Percentiles rank a stretch among this genome's conserved stretches.
These are phyloP conservation scores for Crotalus viridis DNA, from an alignment of 2,113 vertebrate species.

Conservation along the genomic window DNA sequence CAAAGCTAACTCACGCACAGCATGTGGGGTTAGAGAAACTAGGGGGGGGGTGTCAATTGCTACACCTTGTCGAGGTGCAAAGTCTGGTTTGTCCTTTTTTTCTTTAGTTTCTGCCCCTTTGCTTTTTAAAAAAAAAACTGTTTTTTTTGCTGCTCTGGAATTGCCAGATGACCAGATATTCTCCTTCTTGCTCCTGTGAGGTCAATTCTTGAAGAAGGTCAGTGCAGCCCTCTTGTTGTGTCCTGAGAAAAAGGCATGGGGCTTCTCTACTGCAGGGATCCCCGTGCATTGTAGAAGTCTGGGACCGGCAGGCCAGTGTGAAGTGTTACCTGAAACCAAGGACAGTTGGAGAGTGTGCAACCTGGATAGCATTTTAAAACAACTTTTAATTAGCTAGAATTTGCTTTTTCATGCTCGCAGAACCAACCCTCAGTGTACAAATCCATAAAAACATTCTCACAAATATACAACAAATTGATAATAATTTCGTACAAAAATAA, in stretches of 20 bases:
- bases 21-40: slow-evolving; percentile 26
- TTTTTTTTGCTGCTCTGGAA: slow-evolving; percentile 18
- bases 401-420: background rate
- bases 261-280: slow-evolving; percentile 69
- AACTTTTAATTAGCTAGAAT: too few relatives aligned
- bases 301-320: slow-evolving; percentile 94
- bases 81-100: slow-evolving; percentile 17
- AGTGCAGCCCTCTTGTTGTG: slow-evolving; percentile 35
- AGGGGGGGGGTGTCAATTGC: background rate
- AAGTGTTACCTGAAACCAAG: slow-evolving; percentile 82
- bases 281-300: slow-evolving; percentile 88
- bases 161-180: background rate
- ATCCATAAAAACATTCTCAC: background rate
- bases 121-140: background rate
- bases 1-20: slow-evolving; percentile 43
- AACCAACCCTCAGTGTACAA: background rate
- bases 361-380: background rate
- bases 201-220: slow-evolving; percentile 16
- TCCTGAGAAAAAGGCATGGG: slow-evolving; percentile 52
- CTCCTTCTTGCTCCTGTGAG: background rate
- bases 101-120: slow-evolving; percentile 12
- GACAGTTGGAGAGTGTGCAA: background rate
- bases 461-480: background rate
- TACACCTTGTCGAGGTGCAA: background rate
- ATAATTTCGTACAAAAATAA: background rate